Percentiles rank a stretch among this genome's conserved stretches.
Evolutionary conservation across 2,113 vertebrate genomes (phyloP).

Genomic region (Morphnarchus princeps): DNA sequence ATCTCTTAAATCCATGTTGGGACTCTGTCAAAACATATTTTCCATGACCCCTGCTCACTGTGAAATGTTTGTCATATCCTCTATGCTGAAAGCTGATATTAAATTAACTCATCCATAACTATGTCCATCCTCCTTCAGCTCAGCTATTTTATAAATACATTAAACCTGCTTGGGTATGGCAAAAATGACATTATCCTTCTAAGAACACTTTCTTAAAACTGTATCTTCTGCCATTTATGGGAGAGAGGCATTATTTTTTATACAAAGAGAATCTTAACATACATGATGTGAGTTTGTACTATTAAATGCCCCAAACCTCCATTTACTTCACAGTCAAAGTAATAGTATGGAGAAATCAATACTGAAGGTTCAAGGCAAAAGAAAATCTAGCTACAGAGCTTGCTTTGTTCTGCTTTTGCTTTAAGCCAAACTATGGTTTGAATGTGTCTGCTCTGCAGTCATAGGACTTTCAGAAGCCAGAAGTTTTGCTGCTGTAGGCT

Average conservation of each 20-base stretch:
- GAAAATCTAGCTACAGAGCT: neutral
- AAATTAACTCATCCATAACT: neutral
- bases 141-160: neutral
- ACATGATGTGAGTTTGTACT: neutral
- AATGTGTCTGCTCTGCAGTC: neutral
- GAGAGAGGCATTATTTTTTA: neutral
- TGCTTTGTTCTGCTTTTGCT: neutral
- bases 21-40: neutral
- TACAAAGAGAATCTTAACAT: neutral
- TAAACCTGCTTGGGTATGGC: rapidly evolving
- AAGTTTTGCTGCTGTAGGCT: neutral
- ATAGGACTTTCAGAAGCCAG: neutral
- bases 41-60: neutral
- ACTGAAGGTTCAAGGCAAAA: neutral
- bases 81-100: neutral
- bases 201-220: neutral
- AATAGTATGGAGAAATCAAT: neutral
- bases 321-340: neutral
- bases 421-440: neutral
- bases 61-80: neutral
- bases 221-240: neutral
- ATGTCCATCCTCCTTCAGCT: neutral
- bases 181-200: neutral
- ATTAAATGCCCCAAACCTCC: neutral
- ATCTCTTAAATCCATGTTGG: neutral